These are phyloP conservation scores for Druon quercuslanigerum DNA, from an alignment of 1,140 invertebrate species.

Conservation along the genomic window DNA sequence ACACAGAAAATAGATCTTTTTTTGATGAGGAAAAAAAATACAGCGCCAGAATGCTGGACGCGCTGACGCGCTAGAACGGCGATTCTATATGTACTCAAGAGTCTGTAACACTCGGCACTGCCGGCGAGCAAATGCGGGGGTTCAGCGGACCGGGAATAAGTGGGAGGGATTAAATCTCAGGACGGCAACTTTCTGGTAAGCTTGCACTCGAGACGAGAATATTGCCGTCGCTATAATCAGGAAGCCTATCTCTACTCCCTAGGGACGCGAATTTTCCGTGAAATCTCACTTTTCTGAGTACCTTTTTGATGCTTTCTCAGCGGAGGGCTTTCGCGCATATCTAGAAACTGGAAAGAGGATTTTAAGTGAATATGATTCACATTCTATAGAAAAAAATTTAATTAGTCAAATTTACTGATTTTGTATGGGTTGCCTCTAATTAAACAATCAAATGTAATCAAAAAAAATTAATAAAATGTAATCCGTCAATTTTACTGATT, in stretches of 20 bases:
- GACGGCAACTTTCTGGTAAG: slow-evolving; percentile 36
- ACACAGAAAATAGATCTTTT: background rate
- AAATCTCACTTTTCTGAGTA: too few relatives aligned
- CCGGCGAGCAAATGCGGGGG: slow-evolving; percentile 38
- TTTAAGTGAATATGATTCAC: too few relatives aligned
- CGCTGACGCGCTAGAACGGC: slow-evolving; percentile 35
- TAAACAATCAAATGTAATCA: too few relatives aligned
- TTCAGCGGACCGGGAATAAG: slow-evolving; percentile 41
- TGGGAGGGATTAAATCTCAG: slow-evolving; percentile 52
- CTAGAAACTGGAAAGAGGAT: too few relatives aligned
- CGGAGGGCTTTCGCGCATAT: too few relatives aligned
- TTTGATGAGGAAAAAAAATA: background rate
- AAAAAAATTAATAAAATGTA: too few relatives aligned
- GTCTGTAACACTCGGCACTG: slow-evolving; percentile 49
- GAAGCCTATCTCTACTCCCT: background rate
- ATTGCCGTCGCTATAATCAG: slow-evolving; percentile 16
- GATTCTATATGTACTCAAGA: slow-evolving; percentile 39
- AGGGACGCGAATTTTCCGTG: too few relatives aligned
- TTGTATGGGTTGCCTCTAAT: too few relatives aligned
- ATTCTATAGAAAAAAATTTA: too few relatives aligned
- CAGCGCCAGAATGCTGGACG: slow-evolving; percentile 30
- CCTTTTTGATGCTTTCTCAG: too few relatives aligned
- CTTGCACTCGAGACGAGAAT: slow-evolving; percentile 16
- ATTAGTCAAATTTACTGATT: too few relatives aligned
- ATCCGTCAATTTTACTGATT: too few relatives aligned